Evolutionary conservation across 2,797 vertebrate species (phyloP), one percentile per base, ranked within the genome.

Genomic region (Pterois miles): DNA sequence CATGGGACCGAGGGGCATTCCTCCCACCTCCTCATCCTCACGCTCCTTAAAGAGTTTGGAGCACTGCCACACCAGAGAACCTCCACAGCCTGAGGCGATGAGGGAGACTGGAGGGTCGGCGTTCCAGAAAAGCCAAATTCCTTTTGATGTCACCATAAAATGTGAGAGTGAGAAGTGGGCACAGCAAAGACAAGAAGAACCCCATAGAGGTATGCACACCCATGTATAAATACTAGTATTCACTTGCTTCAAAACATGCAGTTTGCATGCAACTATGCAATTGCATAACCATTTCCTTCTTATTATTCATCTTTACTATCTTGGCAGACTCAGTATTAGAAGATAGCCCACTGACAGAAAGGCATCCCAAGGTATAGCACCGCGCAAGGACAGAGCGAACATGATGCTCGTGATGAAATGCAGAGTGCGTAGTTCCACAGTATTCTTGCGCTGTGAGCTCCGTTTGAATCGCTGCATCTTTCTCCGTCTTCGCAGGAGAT

Each of bases 401-500:
- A 78, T 23, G 50, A 83, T 71, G 78, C 53, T 77, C 56, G 53
- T 59, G 34, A 78, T 66, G n/a, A 79, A 76, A 73, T 79, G 22
- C 40, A 71, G 60, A 59, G 63, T 70, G 64, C 38, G 18, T 63
- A 73, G 57, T 71, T 78, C 76, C 38, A 57, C 31, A 58, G 38
- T 76, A 18, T 65, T 31, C 13, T 29, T 66, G 9, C 59, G 23
- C 27, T 16, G 10, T 36, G n/a, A n/a, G 33, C 54, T 43, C 46
- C 31, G 20, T 76, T 53, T 77, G n/a, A 78, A 53, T 67, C 25
- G 82, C 36, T 71, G 36, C 46, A n/a, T 80, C 40, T 77, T 16
- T 71, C 31, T 60, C 40, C 91, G 76, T 93, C 92, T 91, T 92
- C 89, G 60, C 93, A 97, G 93, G 96, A 94, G 73, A 83, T 59